Conservation (phyloP, 64 coral and sea anemone genomes). For the Porites australiensis region DNA sequence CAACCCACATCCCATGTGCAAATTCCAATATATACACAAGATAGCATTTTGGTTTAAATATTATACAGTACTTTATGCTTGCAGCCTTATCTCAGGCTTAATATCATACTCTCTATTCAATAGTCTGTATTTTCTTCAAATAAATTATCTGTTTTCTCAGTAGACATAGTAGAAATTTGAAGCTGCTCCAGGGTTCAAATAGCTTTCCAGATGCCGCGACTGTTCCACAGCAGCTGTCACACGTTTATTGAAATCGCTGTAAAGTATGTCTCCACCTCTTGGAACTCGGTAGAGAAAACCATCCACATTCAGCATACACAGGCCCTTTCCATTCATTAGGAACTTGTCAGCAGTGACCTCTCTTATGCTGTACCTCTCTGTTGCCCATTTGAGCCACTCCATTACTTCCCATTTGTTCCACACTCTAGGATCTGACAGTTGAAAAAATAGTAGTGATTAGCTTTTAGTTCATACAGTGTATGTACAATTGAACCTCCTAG, state of each 20-base stretch:
- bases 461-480: not conserved
- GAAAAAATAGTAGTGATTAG: not conserved
- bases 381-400: constrained; percentile 98
- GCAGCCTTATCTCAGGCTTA: not conserved
- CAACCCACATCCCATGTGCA: constrained; percentile 5
- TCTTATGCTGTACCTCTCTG: constrained; percentile 83
- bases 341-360: constrained; percentile 92
- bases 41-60: constrained; percentile 81
- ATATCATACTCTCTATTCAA: constrained; percentile 65
- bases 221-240: constrained; percentile 72
- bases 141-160: constrained; percentile 45
- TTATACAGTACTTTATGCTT: constrained; percentile 75
- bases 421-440: constrained; percentile 74
- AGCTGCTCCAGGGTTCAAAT: constrained; percentile 51
- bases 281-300: constrained; percentile 94
- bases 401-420: constrained; percentile 97
- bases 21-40: constrained; percentile 74
- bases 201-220: constrained; percentile 76
- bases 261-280: constrained; percentile 79
- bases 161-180: constrained; percentile 96
- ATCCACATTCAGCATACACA: constrained; percentile 88
- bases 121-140: constrained; percentile 81
- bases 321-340: constrained; percentile 97
- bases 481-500: too few relatives aligned
- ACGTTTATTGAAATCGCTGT: constrained; percentile 89